Evolutionary conservation across 2,113 vertebrate species (phyloP).

Genomic region (Prochilodus magdalenae): DNA sequence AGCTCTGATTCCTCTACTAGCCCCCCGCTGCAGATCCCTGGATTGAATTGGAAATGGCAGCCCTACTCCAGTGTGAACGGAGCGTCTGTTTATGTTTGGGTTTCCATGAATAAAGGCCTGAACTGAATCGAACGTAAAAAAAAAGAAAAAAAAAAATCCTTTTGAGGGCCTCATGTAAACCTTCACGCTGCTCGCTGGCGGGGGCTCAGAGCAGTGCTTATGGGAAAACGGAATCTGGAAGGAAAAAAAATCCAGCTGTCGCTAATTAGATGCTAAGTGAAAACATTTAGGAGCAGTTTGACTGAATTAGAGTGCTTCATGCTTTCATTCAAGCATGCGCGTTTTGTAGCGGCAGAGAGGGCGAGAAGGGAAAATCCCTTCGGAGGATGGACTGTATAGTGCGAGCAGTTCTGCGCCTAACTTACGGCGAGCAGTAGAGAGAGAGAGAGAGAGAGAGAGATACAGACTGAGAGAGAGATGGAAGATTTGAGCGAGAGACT

Average conservation of each 20-base stretch:
- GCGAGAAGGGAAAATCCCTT: background rate
- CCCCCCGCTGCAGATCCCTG: too few species aligned
- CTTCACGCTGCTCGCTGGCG: background rate
- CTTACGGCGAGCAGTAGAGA: constrained; percentile 23
- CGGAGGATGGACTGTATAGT: background rate
- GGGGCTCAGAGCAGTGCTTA: background rate
- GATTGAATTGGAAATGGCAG: too few species aligned
- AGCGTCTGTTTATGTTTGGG: background rate
- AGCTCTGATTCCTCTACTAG: too few species aligned
- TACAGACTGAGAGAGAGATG: too few species aligned
- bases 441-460: background rate
- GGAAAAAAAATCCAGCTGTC: background rate
- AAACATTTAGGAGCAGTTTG: constrained; percentile 3
- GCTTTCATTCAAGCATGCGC: constrained; percentile 60
- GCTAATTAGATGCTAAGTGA: constrained; percentile 16
- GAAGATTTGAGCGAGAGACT: too few species aligned
- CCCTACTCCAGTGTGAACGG: too few species aligned
- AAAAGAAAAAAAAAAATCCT: too few species aligned
- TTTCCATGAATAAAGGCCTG: background rate
- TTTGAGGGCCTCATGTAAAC: background rate
- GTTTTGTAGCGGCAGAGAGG: constrained; percentile 71
- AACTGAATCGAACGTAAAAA: background rate
- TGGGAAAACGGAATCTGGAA: background rate
- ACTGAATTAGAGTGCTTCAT: constrained; percentile 7
- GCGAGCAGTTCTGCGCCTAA: constrained; percentile 22